Evolutionary conservation across 1,140 invertebrate genomes (phyloP).

Genomic region (Rhopalosiphum maidis): DNA sequence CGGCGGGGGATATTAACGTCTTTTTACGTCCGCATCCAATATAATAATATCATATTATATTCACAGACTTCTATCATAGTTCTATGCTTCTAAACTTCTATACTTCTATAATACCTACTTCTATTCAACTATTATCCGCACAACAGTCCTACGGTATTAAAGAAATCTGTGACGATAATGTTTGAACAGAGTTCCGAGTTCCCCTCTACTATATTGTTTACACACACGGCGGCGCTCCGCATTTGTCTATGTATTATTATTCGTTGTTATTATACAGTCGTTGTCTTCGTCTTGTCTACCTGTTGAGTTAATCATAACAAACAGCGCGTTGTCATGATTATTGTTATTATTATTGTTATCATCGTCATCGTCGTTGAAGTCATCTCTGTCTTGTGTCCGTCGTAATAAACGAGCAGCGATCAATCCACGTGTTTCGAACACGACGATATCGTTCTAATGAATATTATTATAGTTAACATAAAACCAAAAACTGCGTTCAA

Average conservation of each 20-base stretch:
- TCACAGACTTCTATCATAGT: not conserved
- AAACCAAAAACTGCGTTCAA: not conserved
- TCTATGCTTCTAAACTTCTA: not conserved
- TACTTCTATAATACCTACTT: no score
- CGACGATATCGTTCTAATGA: not conserved
- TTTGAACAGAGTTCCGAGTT: not conserved
- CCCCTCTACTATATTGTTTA: not conserved
- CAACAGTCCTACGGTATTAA: not conserved
- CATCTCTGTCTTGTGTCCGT: not conserved
- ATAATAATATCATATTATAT: not conserved
- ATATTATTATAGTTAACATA: not conserved
- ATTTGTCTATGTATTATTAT: not conserved
- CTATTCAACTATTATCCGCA: not conserved
- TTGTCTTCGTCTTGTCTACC: not conserved
- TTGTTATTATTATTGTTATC: not conserved
- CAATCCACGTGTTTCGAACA: not conserved
- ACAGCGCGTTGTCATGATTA: not conserved
- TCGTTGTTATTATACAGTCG: not conserved
- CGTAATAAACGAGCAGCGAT: not conserved
- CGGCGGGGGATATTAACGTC: not conserved
- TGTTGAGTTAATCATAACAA: conserved; percentile 1
- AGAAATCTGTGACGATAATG: not conserved
- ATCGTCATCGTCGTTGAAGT: not conserved
- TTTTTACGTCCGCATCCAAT: not conserved
- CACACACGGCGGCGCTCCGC: not conserved